A percentile compares a stretch with the other conserved stretches of the same genome.
Conservation (phyloP, 2,888 invertebrate genomes). For the Volucella zonaria region DNA sequence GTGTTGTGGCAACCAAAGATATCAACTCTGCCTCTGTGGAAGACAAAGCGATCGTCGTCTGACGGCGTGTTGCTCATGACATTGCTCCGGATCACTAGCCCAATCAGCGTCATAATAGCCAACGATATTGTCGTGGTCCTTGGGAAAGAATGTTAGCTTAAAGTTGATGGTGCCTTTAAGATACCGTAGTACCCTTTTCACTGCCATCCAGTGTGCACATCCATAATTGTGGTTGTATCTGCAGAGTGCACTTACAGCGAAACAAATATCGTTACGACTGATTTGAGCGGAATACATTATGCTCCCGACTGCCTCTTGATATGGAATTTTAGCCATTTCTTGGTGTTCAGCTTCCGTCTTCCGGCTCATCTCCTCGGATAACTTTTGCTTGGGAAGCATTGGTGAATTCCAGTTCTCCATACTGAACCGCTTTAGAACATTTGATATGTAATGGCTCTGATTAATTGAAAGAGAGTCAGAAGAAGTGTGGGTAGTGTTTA, state of each 20-base stretch:
- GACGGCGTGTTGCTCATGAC: constrained; percentile 32
- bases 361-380: constrained; percentile 14
- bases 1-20: too few relatives aligned
- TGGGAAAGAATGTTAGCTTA: constrained; percentile 14
- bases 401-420: too few relatives aligned
- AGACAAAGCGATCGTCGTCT: constrained; percentile 18
- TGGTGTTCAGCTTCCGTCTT: not conserved
- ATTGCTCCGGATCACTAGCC: too few relatives aligned
- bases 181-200: not conserved
- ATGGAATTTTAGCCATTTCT: too few relatives aligned
- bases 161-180: constrained; percentile 8
- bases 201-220: constrained; percentile 6
- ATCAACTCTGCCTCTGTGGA: not conserved
- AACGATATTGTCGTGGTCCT: constrained; percentile 9
- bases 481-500: too few relatives aligned
- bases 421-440: too few relatives aligned
- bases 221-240: constrained; percentile 28
- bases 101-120: too few relatives aligned
- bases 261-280: constrained; percentile 17
- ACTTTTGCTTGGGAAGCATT: too few relatives aligned
- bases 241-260: constrained; percentile 21
- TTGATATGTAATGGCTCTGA: too few relatives aligned
- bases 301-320: too few relatives aligned
- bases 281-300: constrained; percentile 2
- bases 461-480: too few relatives aligned